A percentile compares a stretch with the other conserved stretches of the same genome.
These are phyloP conservation scores for Rattus norvegicus DNA, from an alignment of 2,113 vertebrate species.

Conservation along the genomic window DNA sequence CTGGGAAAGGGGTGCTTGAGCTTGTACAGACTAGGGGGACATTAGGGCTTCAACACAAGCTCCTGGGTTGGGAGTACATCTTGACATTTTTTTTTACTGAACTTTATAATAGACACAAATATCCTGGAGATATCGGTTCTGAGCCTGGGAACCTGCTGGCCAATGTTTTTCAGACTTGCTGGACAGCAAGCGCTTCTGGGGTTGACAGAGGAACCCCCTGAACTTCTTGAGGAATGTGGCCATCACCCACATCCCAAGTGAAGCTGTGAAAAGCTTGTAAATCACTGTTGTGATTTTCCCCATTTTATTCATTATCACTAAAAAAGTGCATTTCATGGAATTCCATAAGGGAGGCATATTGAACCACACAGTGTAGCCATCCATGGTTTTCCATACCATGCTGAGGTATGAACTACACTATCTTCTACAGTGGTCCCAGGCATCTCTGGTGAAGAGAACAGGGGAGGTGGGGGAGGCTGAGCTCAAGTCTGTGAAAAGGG, in stretches of 20 bases:
- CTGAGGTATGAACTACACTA: neutral
- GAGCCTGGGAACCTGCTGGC: neutral
- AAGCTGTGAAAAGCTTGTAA: neutral
- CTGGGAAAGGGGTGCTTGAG: neutral
- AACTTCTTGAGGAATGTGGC: neutral
- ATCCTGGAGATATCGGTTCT: neutral
- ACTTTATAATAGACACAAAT: neutral
- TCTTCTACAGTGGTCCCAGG: neutral
- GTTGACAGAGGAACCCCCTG: neutral
- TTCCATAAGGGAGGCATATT: neutral
- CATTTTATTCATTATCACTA: neutral
- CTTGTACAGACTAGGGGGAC: neutral
- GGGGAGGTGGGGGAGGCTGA: neutral
- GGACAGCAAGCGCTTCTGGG: neutral
- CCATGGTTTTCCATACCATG: neutral
- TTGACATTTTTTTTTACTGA: neutral
- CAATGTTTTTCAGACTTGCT: neutral
- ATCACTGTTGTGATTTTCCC: neutral
- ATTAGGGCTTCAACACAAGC: neutral
- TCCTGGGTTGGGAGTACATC: neutral
- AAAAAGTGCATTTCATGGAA: neutral
- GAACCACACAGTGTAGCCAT: neutral
- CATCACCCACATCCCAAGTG: neutral
- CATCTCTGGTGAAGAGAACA: neutral
- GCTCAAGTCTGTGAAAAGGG: neutral